Evolutionary conservation across 2,888 invertebrate genomes (phyloP).

Genomic region (Cosmorhoe ocellata): DNA sequence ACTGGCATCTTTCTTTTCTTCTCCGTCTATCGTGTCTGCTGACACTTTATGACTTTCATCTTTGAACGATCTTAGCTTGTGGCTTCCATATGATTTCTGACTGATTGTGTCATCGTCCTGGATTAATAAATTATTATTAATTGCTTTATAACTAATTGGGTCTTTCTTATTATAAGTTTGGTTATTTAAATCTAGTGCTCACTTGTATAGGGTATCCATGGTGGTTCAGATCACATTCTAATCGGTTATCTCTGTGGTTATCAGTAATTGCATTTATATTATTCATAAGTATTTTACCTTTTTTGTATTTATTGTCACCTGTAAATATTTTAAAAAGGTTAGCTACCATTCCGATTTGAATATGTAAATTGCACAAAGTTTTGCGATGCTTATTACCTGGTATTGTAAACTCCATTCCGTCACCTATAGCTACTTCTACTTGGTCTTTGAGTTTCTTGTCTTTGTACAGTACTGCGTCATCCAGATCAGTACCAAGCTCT

Average conservation of each 20-base stretch:
- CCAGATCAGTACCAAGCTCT: slow-evolving; percentile 86
- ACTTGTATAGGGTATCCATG: slow-evolving; percentile 85
- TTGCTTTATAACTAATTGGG: neutral
- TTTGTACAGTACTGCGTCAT: slow-evolving; percentile 92
- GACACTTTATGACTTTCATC: slow-evolving; percentile 96
- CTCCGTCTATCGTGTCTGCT: slow-evolving; percentile 92
- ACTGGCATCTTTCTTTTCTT: slow-evolving; percentile 94
- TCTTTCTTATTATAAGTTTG: neutral
- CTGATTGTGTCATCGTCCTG: slow-evolving; percentile 91
- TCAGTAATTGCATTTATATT: slow-evolving; percentile 91
- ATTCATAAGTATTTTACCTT: slow-evolving; percentile 90
- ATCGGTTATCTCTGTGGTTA: slow-evolving; percentile 88
- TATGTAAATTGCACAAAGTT: neutral
- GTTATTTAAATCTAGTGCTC: slow-evolving; percentile 32
- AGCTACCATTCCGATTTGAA: neutral
- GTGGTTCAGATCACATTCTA: slow-evolving; percentile 89
- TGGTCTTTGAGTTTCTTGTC: slow-evolving; percentile 95
- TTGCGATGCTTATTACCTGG: slow-evolving; percentile 84
- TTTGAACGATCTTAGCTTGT: slow-evolving; percentile 93
- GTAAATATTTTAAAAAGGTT: slow-evolving; percentile 20
- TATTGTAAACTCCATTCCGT: slow-evolving; percentile 96
- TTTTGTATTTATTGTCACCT: slow-evolving; percentile 93
- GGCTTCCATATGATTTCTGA: slow-evolving; percentile 96
- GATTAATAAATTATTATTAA: slow-evolving; percentile 21
- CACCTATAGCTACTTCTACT: slow-evolving; percentile 95